Evolutionary conservation across 2,888 invertebrate species (phyloP), one percentile per base, ranked within the genome.

Genomic region (Melanophora roralis): DNA sequence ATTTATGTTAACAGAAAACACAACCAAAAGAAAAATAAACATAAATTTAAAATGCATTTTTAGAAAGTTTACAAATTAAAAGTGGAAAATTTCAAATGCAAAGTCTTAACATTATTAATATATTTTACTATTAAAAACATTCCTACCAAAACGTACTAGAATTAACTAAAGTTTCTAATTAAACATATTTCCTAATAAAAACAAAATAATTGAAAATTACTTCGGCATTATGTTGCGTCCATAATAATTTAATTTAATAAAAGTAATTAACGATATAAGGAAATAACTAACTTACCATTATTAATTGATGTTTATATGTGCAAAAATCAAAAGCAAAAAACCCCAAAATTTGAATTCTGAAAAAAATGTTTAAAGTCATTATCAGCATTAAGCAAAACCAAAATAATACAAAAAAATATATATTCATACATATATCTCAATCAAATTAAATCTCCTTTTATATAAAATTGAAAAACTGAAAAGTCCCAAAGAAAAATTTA

Each of bases 151-250:
- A 45, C 6, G 1, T 16, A 64, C n/a, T 34, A 45, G 38, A 74
- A 77, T 64, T 57, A 83, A 55, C 51, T 57, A 80, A 78, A 80
- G 80, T 80, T 80, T 80, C 80, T 80, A 80, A 59, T 74, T 57
- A 21, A 73, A 69, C 43, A 59, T 68, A 76, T 76, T 76, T 73
- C 72, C 76, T 80, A 76, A 60, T 36, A 65, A 45, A n/a, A n/a
- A n/a, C n/a, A n/a, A n/a, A n/a, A 51, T 62, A 57, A 79, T 53
- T 74, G 74, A 9, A 62, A 65, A 74, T 49, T 71, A 55, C 49
- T 69, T 64, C 16, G 36, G 21, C 45, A 76, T 76, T 80, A 68
- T 75, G 53, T 80, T 76, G 80, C 80, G 80, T 80, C 80, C 80
- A 80, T 67, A 73, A 71, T 53, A 16, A 73, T 78, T 68, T 32